Evolutionary conservation across 37 sponge, comb jelly and placozoan species (phyloP).

Genomic region (Eunapius fragilis): DNA sequence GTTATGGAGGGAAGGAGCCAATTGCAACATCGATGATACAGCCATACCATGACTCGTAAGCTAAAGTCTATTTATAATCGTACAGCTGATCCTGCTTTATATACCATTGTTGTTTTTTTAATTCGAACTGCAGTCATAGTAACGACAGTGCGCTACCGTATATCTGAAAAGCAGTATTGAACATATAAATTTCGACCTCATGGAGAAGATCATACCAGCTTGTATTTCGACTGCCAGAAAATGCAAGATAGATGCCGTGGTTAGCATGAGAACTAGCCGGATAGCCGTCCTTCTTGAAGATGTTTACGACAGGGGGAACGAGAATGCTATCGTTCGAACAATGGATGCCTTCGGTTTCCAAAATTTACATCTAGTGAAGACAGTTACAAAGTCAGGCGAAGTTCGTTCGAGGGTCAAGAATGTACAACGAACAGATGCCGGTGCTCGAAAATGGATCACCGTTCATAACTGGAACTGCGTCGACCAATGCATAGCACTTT

Average conservation of each 20-base stretch:
- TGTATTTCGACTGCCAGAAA: constrained; percentile 36
- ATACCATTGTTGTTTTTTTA: background rate
- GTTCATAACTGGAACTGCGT: constrained; percentile 42
- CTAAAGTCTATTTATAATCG: background rate
- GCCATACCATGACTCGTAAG: background rate
- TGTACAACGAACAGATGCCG: constrained; percentile 66
- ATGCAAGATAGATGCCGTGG: constrained; percentile 43
- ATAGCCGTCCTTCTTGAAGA: constrained; percentile 71
- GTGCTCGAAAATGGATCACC: constrained; percentile 63
- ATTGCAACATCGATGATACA: background rate
- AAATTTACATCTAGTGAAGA: constrained; percentile 28
- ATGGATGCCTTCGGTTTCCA: constrained; percentile 82
- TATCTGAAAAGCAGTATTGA: background rate
- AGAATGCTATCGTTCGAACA: constrained; percentile 65
- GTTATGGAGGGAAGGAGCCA: background rate
- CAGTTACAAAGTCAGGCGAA: background rate
- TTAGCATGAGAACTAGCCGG: constrained; percentile 29
- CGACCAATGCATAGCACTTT: constrained; percentile 30
- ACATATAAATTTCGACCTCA: background rate
- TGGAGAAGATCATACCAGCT: constrained; percentile 3
- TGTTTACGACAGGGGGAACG: constrained; percentile 59
- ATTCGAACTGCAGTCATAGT: background rate
- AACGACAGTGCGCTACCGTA: background rate
- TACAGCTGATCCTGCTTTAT: background rate
- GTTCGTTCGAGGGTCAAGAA: background rate